Conservation (phyloP, 2,797 vertebrate genomes). For the Oceanodroma leucorhoa region DNA sequence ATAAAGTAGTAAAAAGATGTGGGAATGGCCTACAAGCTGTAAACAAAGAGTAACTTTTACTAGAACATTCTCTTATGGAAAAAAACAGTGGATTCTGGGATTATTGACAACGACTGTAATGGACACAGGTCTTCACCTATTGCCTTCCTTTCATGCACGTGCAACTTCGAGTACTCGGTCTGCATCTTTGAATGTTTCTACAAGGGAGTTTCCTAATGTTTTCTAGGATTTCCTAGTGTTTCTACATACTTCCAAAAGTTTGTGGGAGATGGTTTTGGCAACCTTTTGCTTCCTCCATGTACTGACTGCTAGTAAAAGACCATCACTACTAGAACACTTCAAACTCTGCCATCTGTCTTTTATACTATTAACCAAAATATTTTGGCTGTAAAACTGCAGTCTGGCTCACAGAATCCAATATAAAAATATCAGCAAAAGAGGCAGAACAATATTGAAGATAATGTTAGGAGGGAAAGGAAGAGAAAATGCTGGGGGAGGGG, state of each 20-base stretch:
- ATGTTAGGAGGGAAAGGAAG: not conserved
- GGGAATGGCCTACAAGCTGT: not conserved
- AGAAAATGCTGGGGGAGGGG: not conserved
- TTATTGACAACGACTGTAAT: not conserved
- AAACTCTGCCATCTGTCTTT: constrained; percentile 19
- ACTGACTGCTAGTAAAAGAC: not conserved
- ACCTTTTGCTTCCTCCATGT: not conserved
- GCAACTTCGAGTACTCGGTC: rapidly evolving
- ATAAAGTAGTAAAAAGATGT: not conserved
- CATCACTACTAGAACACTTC: not conserved
- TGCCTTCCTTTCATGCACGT: not conserved
- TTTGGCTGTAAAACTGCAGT: not conserved
- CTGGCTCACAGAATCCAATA: not conserved
- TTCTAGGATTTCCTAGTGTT: not conserved
- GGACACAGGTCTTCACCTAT: not conserved
- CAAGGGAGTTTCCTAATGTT: not conserved
- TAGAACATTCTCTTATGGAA: not conserved
- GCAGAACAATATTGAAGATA: not conserved
- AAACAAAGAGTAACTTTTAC: not conserved
- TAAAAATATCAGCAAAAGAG: not conserved
- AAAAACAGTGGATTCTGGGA: not conserved
- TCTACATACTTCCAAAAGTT: not conserved
- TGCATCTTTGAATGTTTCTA: not conserved
- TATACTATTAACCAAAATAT: not conserved
- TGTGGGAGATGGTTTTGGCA: not conserved